phyloP scores from a whole-genome alignment of 2,888 invertebrate genomes.

The Electrophaes corylata region DNA sequence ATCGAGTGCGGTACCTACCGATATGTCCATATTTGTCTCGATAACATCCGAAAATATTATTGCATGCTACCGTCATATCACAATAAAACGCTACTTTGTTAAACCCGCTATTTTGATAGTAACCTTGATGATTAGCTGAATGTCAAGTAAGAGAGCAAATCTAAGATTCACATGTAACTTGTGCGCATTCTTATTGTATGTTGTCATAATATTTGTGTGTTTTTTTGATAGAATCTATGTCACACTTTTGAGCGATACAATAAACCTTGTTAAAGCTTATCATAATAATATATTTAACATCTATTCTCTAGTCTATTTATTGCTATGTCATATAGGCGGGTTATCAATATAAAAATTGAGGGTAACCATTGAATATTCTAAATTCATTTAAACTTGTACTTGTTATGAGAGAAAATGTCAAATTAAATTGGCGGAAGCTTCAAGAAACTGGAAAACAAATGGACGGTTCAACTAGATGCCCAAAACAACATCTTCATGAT shows the following conservation, averaged over 20 bases:
- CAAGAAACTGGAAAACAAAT: conserved; percentile 48
- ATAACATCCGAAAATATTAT: conserved; percentile 39
- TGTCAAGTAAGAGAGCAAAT: conserved; percentile 39
- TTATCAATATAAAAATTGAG: conserved; percentile 72
- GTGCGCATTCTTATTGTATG: conserved; percentile 58
- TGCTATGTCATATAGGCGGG: conserved; percentile 84
- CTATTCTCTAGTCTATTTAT: conserved; percentile 82
- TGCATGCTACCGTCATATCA: conserved; percentile 40
- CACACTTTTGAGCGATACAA: conserved; percentile 38
- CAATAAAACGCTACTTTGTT: conserved; percentile 33
- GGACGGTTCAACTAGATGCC: conserved; percentile 67
- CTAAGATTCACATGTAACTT: conserved; percentile 46
- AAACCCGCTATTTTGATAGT: conserved; percentile 28
- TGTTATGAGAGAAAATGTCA: conserved; percentile 33
- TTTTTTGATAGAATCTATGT: conserved; percentile 25
- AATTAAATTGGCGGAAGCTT: conserved; percentile 44
- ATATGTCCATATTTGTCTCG: conserved; percentile 67
- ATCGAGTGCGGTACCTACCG: conserved; percentile 69
- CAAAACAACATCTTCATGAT: conserved; percentile 25
- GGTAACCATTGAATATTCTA: conserved; percentile 64
- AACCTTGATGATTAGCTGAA: conserved; percentile 27
- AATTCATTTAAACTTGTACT: conserved; percentile 38
- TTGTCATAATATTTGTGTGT: conserved; percentile 5
- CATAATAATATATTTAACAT: conserved; percentile 67
- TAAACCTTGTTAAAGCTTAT: conserved; percentile 38